Evolutionary conservation across 2,888 invertebrate species (phyloP).

Genomic region (Spatulosminthurus flaviceps): DNA sequence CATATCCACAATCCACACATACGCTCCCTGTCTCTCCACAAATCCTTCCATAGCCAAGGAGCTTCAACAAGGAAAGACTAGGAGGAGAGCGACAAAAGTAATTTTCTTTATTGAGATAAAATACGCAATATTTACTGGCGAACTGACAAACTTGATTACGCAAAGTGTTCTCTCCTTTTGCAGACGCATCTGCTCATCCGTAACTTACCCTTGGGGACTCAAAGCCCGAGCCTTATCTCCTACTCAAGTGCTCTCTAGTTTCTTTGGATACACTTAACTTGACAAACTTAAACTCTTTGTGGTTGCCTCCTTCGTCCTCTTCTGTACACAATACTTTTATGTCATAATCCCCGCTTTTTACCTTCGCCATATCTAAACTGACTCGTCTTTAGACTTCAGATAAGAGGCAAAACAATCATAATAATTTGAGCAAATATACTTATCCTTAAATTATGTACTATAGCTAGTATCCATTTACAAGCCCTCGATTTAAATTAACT

Average conservation of each 20-base stretch:
- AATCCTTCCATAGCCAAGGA: neutral
- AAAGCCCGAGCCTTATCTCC: neutral
- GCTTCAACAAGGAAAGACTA: neutral
- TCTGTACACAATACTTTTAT: neutral
- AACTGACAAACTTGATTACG: constrained; percentile 14
- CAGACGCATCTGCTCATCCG: constrained; percentile 11
- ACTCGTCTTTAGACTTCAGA: too few relatives aligned
- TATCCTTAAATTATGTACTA: too few relatives aligned
- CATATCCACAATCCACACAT: too few relatives aligned
- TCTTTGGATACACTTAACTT: neutral
- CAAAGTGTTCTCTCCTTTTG: neutral
- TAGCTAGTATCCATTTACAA: too few relatives aligned
- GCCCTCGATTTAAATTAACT: too few relatives aligned
- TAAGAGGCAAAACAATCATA: too few relatives aligned
- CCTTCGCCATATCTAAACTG: too few relatives aligned
- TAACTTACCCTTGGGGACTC: neutral
- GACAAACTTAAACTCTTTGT: constrained; percentile 12
- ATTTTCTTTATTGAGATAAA: constrained; percentile 14
- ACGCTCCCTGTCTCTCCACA: too few relatives aligned
- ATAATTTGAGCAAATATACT: too few relatives aligned
- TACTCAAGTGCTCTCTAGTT: neutral
- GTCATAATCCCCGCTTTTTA: too few relatives aligned
- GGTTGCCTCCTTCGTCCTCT: neutral
- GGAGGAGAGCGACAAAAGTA: neutral
- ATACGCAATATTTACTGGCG: neutral